phyloP scores from a whole-genome alignment of 2,113 vertebrate genomes.

The Menidia beryllina region DNA sequence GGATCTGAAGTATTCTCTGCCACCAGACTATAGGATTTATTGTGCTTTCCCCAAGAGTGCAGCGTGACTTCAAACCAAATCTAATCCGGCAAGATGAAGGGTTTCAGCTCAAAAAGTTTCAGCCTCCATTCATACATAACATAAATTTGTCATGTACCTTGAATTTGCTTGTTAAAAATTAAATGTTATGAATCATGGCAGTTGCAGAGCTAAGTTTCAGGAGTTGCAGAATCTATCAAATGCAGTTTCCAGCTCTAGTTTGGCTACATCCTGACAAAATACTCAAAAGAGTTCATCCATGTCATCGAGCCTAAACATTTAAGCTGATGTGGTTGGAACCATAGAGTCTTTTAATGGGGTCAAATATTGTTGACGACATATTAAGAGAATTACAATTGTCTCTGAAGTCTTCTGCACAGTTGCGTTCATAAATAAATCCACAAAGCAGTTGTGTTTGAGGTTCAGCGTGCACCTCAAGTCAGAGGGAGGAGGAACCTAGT shows the following conservation, averaged over 20 bases:
- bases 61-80: slow-evolving; percentile 20
- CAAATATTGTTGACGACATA: neutral
- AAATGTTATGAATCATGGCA: slow-evolving; percentile 52
- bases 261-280: slow-evolving; percentile 44
- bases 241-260: slow-evolving; percentile 37
- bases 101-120: slow-evolving; percentile 18
- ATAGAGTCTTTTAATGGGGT: neutral
- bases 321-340: neutral
- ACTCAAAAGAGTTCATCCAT: slow-evolving; percentile 14
- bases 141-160: slow-evolving; percentile 14
- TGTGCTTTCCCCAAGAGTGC: neutral
- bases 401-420: too few relatives aligned
- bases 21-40: neutral
- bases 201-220: slow-evolving; percentile 39
- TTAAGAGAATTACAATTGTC: too few relatives aligned
- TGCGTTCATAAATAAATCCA: neutral
- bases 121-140: slow-evolving; percentile 7
- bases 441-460: neutral
- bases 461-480: neutral
- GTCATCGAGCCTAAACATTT: slow-evolving; percentile 3
- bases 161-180: slow-evolving; percentile 36
- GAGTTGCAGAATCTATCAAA: slow-evolving; percentile 37
- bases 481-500: too few relatives aligned
- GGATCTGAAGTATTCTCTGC: slow-evolving; percentile 13
- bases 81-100: neutral